Percentiles rank a stretch among this genome's conserved stretches.
These are phyloP conservation scores for Echiichthys vipera DNA, from an alignment of 2,797 vertebrate genomes.

Conservation along the genomic window DNA sequence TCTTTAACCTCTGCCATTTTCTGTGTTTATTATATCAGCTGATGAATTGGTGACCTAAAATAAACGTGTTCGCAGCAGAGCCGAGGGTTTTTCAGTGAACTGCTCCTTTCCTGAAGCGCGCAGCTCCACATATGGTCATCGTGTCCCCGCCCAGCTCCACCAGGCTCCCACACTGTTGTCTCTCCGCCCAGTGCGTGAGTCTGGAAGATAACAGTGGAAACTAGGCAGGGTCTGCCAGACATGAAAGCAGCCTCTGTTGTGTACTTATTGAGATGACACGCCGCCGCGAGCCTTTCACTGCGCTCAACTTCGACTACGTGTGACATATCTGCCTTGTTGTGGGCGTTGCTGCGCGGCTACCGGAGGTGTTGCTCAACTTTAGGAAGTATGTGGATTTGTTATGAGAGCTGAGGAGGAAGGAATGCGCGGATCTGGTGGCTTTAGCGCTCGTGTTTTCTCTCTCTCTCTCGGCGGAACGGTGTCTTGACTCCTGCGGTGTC, in stretches of 20 bases:
- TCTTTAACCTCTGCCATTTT: neutral
- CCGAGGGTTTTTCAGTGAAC: neutral
- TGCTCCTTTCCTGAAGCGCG: slow-evolving; percentile 22
- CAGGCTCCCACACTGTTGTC: slow-evolving; percentile 27
- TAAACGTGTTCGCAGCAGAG: no score
- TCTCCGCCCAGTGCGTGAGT: slow-evolving; percentile 67
- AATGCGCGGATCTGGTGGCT: slow-evolving; percentile 50
- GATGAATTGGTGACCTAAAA: neutral
- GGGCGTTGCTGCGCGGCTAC: slow-evolving; percentile 39
- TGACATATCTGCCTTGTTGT: slow-evolving; percentile 13
- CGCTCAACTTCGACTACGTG: slow-evolving; percentile 2
- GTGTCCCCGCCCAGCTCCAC: slow-evolving; percentile 61
- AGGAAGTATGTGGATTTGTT: slow-evolving; percentile 59
- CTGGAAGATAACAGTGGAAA: slow-evolving; percentile 77
- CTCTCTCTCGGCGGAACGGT: neutral
- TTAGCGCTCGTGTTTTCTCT: slow-evolving; percentile 1
- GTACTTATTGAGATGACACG: slow-evolving; percentile 6
- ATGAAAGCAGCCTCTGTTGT: slow-evolving; percentile 22
- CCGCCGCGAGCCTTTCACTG: slow-evolving; percentile 5
- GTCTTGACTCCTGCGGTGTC: slow-evolving; percentile 37
- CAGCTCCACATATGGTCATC: slow-evolving; percentile 54
- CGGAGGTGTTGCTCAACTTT: slow-evolving; percentile 70
- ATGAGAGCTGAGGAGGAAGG: slow-evolving; percentile 51
- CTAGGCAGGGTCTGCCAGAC: slow-evolving; percentile 69
- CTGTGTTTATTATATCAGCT: neutral